Base-by-base conservation (phyloP, 2,113 vertebrate species). In the Pipa parva region DNA sequence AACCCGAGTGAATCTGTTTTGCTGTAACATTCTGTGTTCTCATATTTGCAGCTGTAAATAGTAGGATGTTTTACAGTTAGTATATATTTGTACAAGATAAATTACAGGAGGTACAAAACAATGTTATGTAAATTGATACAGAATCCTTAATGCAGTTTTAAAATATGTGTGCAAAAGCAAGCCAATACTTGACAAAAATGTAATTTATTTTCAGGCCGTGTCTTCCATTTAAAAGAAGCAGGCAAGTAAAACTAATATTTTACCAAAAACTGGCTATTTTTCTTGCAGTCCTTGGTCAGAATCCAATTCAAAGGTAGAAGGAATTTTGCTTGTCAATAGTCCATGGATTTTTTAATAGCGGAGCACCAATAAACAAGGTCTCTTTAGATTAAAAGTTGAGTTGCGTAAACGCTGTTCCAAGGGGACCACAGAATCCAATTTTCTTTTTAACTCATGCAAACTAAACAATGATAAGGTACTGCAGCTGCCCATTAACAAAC, bases 381-480 rank as follows among this genome's bases (percentile, higher is more conserved):
- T 42, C 57, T 69, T 54, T 60, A 69, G 59, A 60, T 69, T 52
- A 69, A 68, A 69, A 60, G 65, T 69, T 60, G 21, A 60, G 46
- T 18, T 27, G 31, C 24, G 46, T 60, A 60, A 60, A 69, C 42
- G 65, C 52, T 68, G 49, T 69, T 21, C 48, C 24, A 42, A 36
- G 15, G n/a, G 31, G 20, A 60, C 49, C 52, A 33, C 24, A 69
- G 29, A 60, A 69, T 59, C n/a, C 33, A 39, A 52, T 60, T 69
- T 67, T 48, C 42, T 37, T 52, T 33, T 52, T 42, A 50, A 36
- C 55, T 36, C 25, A 25, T 36, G 27, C 55, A 27, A 13, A 21
- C 36, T 27, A 37, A 21, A 29, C 17, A 49, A 28, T 11, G 22
- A 49, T 21, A 21, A 49, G 21, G 20, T 22, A 21, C 22, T 20